Evolutionary conservation across 1,140 invertebrate species (phyloP).

Genomic region (Zaprionus taronus): DNA sequence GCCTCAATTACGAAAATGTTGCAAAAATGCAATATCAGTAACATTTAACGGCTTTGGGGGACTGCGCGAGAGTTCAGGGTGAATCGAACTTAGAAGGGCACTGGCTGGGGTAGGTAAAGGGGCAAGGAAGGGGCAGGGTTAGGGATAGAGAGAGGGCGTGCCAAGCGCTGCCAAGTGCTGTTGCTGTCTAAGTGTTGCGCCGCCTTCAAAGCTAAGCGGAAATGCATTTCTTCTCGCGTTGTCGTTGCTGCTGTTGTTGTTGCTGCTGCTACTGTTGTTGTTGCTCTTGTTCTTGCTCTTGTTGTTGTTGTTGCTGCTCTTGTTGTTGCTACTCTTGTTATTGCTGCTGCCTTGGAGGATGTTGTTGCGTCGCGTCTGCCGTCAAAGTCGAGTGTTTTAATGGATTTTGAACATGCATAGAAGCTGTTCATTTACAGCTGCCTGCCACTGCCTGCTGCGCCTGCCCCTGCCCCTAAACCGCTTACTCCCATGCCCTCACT

Average conservation of each 20-base stretch:
- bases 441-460: constrained; percentile 1
- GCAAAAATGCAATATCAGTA: constrained; percentile 77
- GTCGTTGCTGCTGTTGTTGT: background rate
- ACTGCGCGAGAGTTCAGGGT: background rate
- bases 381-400: constrained; percentile 74
- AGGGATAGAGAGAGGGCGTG: background rate
- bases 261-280: too few relatives aligned
- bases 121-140: background rate
- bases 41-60: constrained; percentile 60
- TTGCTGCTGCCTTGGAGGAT: constrained; percentile 35
- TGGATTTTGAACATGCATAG: constrained; percentile 66
- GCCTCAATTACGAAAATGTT: constrained; percentile 78
- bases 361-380: constrained; percentile 63
- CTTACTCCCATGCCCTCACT: too few relatives aligned
- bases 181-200: constrained; percentile 67
- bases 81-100: background rate
- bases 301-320: too few relatives aligned
- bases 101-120: too few relatives aligned
- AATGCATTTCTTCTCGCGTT: constrained; percentile 62
- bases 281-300: too few relatives aligned
- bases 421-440: constrained; percentile 40
- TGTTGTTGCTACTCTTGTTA: too few relatives aligned
- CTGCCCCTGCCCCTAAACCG: too few relatives aligned
- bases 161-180: constrained; percentile 50
- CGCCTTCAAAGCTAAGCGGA: constrained; percentile 77